Conservation (phyloP, 2,888 invertebrate genomes). For the Patella depressa region DNA sequence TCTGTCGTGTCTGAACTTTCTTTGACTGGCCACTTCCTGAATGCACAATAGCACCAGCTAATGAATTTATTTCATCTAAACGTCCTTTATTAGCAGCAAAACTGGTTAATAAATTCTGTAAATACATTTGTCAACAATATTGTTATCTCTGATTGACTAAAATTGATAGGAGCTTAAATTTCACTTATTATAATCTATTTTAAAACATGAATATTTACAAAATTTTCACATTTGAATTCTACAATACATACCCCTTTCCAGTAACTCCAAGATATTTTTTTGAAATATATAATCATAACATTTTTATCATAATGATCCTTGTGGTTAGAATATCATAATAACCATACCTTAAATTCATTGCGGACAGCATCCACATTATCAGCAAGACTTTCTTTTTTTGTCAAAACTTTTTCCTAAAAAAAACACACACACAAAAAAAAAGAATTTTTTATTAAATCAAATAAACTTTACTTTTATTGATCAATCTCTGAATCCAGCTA, state of each 20-base stretch:
- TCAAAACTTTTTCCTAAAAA: slow-evolving; percentile 79
- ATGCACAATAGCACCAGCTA: slow-evolving; percentile 85
- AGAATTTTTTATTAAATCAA: background rate
- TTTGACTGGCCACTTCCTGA: slow-evolving; percentile 90
- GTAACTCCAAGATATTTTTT: background rate
- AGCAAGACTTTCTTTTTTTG: slow-evolving; percentile 84
- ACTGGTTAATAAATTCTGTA: slow-evolving; percentile 92
- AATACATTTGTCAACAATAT: background rate
- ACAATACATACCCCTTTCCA: background rate
- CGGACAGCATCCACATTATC: slow-evolving; percentile 94
- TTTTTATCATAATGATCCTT: no score
- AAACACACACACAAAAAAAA: slow-evolving; percentile 17
- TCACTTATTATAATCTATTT: no score
- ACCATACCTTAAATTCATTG: slow-evolving; percentile 88
- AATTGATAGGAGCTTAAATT: no score
- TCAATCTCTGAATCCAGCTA: no score
- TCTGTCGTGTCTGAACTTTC: slow-evolving; percentile 82
- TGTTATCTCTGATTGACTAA: no score
- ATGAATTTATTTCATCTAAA: slow-evolving; percentile 88
- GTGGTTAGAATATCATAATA: background rate
- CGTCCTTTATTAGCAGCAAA: slow-evolving; percentile 93
- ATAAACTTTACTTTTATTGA: no score
- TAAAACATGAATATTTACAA: no score
- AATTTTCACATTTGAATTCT: no score
- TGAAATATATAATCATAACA: background rate